Conservation (phyloP, 2,797 vertebrate species). For the Rhyacichthys aspro region DNA sequence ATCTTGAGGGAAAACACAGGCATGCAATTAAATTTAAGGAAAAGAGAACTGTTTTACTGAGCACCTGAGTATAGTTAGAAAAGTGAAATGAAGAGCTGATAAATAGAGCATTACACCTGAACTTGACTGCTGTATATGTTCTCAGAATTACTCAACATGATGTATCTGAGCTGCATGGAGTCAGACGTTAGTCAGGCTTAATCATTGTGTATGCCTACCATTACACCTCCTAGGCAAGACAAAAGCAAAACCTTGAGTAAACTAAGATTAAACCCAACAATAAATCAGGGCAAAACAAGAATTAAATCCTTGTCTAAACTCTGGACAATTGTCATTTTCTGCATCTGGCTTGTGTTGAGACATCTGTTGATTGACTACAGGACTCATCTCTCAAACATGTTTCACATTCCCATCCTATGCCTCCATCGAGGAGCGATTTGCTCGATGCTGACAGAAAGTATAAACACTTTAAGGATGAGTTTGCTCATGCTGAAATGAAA, state of each 20-base stretch:
- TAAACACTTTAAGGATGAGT: slow-evolving; percentile 55
- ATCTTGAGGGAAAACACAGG: slow-evolving; percentile 52
- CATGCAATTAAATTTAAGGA: slow-evolving; percentile 48
- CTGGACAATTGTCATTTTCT: slow-evolving; percentile 23
- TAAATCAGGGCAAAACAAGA: too few species aligned
- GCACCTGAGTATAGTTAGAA: slow-evolving; percentile 24
- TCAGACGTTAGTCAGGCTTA: too few species aligned
- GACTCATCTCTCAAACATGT: slow-evolving; percentile 53
- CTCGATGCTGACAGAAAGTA: slow-evolving; percentile 59
- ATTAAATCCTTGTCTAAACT: slow-evolving; percentile 1
- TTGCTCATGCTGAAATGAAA: slow-evolving; percentile 37
- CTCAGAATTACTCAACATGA: too few species aligned
- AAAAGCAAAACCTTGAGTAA: too few species aligned
- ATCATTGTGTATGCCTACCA: too few species aligned
- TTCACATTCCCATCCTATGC: slow-evolving; percentile 63
- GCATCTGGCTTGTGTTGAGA: slow-evolving; percentile 24
- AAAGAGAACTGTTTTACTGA: too few species aligned
- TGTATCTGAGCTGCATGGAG: too few species aligned
- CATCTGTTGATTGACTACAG: slow-evolving; percentile 56
- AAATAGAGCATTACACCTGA: slow-evolving; percentile 16
- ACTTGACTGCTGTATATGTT: too few species aligned
- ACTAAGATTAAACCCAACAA: too few species aligned
- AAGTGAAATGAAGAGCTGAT: slow-evolving; percentile 11
- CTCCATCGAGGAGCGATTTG: slow-evolving; percentile 36
- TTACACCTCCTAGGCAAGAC: too few species aligned